These are phyloP conservation scores for Cacoxenus indagator DNA, from an alignment of 2,888 invertebrate genomes.

Conservation along the genomic window DNA sequence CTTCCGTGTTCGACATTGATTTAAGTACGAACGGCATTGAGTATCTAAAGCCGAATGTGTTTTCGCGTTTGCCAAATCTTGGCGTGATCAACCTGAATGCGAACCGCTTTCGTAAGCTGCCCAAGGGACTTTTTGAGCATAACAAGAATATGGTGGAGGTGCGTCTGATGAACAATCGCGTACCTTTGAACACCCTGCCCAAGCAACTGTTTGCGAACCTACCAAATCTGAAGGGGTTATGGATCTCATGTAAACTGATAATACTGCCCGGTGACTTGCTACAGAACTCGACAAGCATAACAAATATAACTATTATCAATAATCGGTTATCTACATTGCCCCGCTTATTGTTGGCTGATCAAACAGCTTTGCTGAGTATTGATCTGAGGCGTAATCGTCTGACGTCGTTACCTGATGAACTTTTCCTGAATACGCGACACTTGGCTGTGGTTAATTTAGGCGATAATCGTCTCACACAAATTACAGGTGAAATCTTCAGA, in stretches of 20 bases:
- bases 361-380: conserved; percentile 75
- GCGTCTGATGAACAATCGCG: conserved; percentile 74
- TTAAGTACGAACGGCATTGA: conserved; percentile 78
- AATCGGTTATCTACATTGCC: conserved; percentile 76
- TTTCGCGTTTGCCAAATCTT: conserved; percentile 75
- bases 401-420: conserved; percentile 73
- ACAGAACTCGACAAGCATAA: conserved; percentile 74
- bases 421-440: conserved; percentile 74
- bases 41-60: conserved; percentile 75
- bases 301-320: conserved; percentile 75
- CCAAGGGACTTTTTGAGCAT: conserved; percentile 74
- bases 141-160: conserved; percentile 74
- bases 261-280: conserved; percentile 77
- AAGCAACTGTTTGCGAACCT: conserved; percentile 76
- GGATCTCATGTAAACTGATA: conserved; percentile 74
- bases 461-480: conserved; percentile 75
- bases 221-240: conserved; percentile 73
- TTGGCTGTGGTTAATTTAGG: conserved; percentile 76
- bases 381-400: conserved; percentile 79
- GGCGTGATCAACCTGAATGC: conserved; percentile 77
- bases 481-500: conserved; percentile 67
- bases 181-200: conserved; percentile 74
- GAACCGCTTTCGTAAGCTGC: conserved; percentile 78
- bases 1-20: conserved; percentile 77
- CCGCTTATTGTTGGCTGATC: conserved; percentile 75